Conservation (phyloP, 1,140 invertebrate species). For the Thaumatotibia leucotreta region DNA sequence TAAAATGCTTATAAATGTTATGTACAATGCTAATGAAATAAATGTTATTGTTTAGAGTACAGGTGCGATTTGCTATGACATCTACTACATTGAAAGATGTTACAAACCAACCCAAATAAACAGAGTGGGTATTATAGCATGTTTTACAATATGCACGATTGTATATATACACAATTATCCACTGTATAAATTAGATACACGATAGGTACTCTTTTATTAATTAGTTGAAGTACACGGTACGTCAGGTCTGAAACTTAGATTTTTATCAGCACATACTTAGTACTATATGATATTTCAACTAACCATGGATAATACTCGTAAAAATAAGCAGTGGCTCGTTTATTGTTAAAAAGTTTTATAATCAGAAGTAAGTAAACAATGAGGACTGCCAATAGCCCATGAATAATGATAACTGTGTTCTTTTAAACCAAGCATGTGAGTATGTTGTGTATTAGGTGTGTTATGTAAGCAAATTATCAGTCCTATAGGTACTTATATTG, state of each 20-base stretch:
- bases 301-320: neutral
- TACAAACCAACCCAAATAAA: neutral
- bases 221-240: neutral
- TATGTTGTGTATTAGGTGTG: no score
- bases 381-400: no score
- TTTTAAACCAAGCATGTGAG: no score
- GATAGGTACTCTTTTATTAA: neutral
- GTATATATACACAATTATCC: neutral
- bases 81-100: neutral
- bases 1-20: no score
- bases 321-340: no score
- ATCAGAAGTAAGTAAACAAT: no score
- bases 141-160: neutral
- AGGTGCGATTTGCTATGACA: neutral
- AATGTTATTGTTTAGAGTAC: constrained; percentile 7
- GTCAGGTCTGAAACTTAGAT: neutral
- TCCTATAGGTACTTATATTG: no score
- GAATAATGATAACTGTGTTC: no score
- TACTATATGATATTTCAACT: neutral
- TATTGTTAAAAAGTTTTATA: no score
- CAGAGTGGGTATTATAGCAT: neutral
- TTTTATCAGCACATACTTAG: neutral
- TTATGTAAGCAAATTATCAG: no score
- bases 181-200: neutral
- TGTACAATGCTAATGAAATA: neutral